phyloP scores from a whole-genome alignment of 2,888 invertebrate genomes.

The Dexiosoma caninum region DNA sequence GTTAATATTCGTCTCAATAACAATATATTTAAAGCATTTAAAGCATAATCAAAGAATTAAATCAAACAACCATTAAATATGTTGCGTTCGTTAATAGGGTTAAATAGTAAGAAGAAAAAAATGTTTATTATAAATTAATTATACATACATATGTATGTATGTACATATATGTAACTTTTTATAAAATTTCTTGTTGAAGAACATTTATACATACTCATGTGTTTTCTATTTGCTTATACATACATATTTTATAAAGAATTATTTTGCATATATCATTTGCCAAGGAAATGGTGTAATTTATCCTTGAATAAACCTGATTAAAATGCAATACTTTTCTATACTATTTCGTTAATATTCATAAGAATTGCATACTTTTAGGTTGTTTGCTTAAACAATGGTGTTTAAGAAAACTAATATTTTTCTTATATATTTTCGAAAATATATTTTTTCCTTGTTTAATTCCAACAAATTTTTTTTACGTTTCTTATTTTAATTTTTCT shows the following conservation, averaged over 20 bases:
- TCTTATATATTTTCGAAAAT: neutral
- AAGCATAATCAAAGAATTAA: slow-evolving; percentile 33
- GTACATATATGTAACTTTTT: neutral
- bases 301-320: slow-evolving; percentile 27
- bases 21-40: slow-evolving; percentile 26
- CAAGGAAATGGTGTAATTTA: neutral
- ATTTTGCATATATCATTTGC: neutral
- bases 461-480: too few relatives aligned
- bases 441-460: too few relatives aligned
- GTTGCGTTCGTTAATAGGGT: slow-evolving; percentile 48
- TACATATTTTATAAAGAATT: too few relatives aligned
- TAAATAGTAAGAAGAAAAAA: slow-evolving; percentile 47
- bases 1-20: slow-evolving; percentile 49
- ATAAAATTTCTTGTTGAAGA: slow-evolving; percentile 26
- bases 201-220: slow-evolving; percentile 12
- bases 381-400: neutral
- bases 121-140: neutral
- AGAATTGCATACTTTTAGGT: neutral
- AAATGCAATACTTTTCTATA: neutral
- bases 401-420: too few relatives aligned
- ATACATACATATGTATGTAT: neutral
- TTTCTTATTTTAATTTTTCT: neutral
- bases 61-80: slow-evolving; percentile 16
- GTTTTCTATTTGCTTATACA: neutral
- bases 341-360: neutral